Base-by-base conservation (phyloP, 1,140 invertebrate genomes). In the Psix sp. region DNA sequence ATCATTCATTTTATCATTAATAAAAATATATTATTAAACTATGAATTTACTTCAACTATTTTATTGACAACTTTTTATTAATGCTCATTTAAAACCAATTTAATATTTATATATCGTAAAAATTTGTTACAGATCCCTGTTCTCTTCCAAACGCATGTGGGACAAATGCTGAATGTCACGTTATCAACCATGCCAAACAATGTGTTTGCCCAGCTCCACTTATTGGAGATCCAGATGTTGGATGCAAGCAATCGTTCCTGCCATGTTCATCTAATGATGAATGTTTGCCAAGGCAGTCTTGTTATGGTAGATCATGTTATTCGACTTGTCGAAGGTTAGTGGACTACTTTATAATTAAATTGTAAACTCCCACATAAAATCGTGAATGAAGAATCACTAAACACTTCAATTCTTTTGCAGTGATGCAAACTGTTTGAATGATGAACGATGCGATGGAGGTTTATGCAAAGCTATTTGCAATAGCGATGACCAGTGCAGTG, bases 391-490 rank as follows among this genome's bases (percentile, higher is more conserved):
- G 21, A 13, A 29, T 40, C 15, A 40, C 1, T 18, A 20, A 17
- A 10, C 20, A 20, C 10, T 40, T 40, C 9, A 2, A 40, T 40
- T 40, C 11, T 18, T 79, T 80, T 89, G 54, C 67, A 95, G 94
- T 72, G 94, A 96, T 77, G 88, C 87, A 48, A 91, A 93, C 76
- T 97, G 95, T 80, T 84, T 96, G 49, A 91, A 92, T 13, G 93
- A 96, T 81, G 94, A 96, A 86, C 90, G 93, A 62, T 96, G 95
- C 83, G 90, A 95, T 39, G 89, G 90, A 26, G 94, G 93, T 24
- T 89, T 93, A 13, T 96, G 95, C 77, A 92, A 93, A 82, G 88
- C 91, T 2, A 91, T 96, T 13, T 96, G 94, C 77, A 96, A 95
- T 80, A 94, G 91, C 46, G 95, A 97, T 80, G 88, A 90, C 26